phyloP scores from a whole-genome alignment of 2,888 invertebrate species.

The Dromius quadrimaculatus region DNA sequence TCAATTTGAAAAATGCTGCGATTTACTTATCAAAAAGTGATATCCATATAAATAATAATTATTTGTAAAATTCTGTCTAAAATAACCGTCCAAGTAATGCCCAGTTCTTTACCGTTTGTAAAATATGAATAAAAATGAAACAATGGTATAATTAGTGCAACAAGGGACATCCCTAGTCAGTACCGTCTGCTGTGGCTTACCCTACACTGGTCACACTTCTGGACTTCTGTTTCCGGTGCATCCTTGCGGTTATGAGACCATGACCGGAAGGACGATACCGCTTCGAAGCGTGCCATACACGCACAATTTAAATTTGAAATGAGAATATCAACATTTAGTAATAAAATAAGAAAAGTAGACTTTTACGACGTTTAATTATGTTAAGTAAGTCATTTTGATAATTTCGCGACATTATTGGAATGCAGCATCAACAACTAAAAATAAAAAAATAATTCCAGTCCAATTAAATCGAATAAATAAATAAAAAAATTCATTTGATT shows the following conservation, averaged over 20 bases:
- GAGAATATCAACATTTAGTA: too few species aligned
- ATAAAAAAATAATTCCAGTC: too few species aligned
- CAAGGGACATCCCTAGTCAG: not conserved
- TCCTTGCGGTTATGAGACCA: conserved; percentile 5
- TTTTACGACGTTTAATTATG: too few species aligned
- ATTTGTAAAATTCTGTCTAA: not conserved
- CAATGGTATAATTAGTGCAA: not conserved
- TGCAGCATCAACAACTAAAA: too few species aligned
- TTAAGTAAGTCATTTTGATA: too few species aligned
- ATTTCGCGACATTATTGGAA: too few species aligned
- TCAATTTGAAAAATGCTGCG: not conserved
- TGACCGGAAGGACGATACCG: conserved; percentile 30
- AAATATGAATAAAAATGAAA: not conserved
- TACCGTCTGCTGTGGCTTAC: conserved; percentile 26
- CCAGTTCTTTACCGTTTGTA: not conserved
- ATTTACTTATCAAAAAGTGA: not conserved
- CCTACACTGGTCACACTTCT: conserved; percentile 13
- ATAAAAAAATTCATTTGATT: too few species aligned
- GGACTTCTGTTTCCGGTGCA: conserved; percentile 27
- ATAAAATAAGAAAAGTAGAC: too few species aligned
- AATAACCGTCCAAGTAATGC: not conserved
- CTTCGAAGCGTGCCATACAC: conserved; percentile 15
- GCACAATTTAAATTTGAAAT: too few species aligned
- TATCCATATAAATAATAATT: too few species aligned
- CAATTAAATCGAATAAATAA: too few species aligned